These are phyloP conservation scores for Phrynosoma blainvillii DNA, from an alignment of 2,113 vertebrate species.

Conservation along the genomic window DNA sequence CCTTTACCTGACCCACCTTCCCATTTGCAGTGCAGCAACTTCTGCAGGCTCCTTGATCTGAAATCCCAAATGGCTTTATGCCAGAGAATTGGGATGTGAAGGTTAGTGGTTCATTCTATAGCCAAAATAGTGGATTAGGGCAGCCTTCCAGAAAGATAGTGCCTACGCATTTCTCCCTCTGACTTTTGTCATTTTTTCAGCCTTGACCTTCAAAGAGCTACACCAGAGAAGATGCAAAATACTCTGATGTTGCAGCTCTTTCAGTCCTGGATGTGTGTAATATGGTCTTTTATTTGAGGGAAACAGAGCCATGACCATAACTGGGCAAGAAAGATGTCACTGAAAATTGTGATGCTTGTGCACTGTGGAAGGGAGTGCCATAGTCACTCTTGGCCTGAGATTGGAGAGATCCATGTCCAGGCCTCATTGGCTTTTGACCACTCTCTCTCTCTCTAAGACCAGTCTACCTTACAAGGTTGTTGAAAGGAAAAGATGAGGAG, in stretches of 20 bases:
- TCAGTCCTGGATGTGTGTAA: neutral
- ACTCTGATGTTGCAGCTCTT: accelerated
- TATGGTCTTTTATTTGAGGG: neutral
- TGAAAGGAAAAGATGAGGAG: too few species aligned
- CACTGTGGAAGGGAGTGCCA: too few species aligned
- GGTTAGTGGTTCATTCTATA: neutral
- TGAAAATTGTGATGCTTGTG: neutral
- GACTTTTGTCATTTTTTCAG: constrained; percentile 12
- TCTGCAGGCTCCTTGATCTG: neutral
- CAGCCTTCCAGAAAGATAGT: accelerated
- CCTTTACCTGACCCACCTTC: neutral
- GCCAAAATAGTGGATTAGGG: constrained; percentile 17
- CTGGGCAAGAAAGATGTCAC: neutral
- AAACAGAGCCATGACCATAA: neutral
- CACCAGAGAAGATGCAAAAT: neutral
- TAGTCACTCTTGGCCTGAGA: neutral
- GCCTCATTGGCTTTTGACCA: too few species aligned
- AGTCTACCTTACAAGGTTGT: too few species aligned
- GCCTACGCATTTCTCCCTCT: neutral
- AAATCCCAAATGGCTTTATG: neutral
- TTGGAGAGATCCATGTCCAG: too few species aligned
- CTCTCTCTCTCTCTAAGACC: too few species aligned
- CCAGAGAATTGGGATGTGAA: constrained; percentile 6
- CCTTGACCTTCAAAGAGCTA: neutral
- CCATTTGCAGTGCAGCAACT: neutral